Evolutionary conservation across 2,888 invertebrate species (phyloP), one percentile per base, ranked within the genome.

Genomic region (Torymus texanus): DNA sequence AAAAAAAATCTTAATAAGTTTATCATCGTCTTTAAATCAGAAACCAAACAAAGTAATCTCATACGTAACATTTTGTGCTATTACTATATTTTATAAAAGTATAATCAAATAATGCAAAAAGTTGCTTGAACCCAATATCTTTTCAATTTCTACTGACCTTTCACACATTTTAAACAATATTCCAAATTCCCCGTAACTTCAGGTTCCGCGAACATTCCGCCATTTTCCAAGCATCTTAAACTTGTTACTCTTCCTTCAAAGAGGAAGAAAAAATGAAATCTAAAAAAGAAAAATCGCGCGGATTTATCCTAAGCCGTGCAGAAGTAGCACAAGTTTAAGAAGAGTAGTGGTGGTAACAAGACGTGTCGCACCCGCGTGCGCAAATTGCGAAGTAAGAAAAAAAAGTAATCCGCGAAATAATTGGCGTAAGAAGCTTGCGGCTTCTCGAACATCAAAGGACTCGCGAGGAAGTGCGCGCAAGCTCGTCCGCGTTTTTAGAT

Each of bases 391-490:
- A 61, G 24, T 58, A 53, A 61, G 58, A 21, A 76, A 29, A 53
- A 76, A 59, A 72, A 62, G 62, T 73, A 80, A 80, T 80, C 70
- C 70, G 21, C 14, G 53, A 83, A 82, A 87, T 88, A 88, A 89
- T 88, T 88, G 87, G 85, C 85, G 85, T 88, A 88, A 88, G 86
- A 79, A 88, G 88, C 86, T 87, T 86, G 85, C 82, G 76, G 79
- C 63, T 70, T 75, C 67, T 65, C 68, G 65, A 83, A 81, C 84
- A 85, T 87, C 86, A 87, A 87, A 87, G 85, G 83, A 81, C 78
- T 76, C 81, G 71, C 72, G 74, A 21, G 21, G 13, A 16, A 16
- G 73, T 71, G 74, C 21, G 51, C 50, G 63, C 21, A 71, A 79
- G 75, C 76, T 79, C 78, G 79, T 72, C 82, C 72, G 82, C 29